Conservation (phyloP, 2,797 vertebrate species). For the Protonibea diacanthus region DNA sequence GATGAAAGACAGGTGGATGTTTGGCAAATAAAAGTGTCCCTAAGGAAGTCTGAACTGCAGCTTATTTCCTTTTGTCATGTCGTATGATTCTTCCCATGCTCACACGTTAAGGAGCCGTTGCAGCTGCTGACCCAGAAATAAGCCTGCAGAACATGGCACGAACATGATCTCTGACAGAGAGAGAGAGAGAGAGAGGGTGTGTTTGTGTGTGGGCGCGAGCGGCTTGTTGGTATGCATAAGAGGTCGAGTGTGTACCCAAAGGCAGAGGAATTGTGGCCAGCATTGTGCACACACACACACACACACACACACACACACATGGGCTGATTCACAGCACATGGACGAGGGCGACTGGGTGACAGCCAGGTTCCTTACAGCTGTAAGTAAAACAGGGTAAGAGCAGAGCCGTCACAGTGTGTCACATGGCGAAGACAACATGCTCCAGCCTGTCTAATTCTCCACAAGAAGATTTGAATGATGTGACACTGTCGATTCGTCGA, state of each 20-base stretch:
- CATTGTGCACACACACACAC: neutral
- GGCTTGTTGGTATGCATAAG: constrained; percentile 64
- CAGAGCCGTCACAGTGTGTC: constrained; percentile 19
- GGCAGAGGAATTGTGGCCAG: constrained; percentile 48
- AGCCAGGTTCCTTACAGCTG: constrained; percentile 51
- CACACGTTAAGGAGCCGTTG: constrained; percentile 53
- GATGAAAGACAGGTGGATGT: neutral
- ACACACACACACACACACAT: neutral
- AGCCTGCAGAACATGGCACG: constrained; percentile 51
- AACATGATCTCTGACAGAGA: constrained; percentile 63
- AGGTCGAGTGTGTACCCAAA: constrained; percentile 46
- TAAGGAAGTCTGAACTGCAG: constrained; percentile 9
- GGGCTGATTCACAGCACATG: constrained; percentile 65
- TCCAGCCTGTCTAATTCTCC: neutral
- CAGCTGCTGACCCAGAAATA: constrained; percentile 75
- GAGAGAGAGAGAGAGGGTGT: constrained; percentile 35
- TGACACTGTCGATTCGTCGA: neutral
- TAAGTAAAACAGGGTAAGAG: constrained; percentile 40
- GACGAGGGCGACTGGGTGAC: constrained; percentile 55
- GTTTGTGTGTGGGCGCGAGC: constrained; percentile 13
- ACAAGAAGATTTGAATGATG: neutral
- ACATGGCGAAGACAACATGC: constrained; percentile 17
- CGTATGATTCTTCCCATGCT: constrained; percentile 36
- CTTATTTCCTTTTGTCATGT: constrained; percentile 48
- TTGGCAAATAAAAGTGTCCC: neutral